These are phyloP conservation scores for Zenarchopterus dispar DNA, from an alignment of 2,797 vertebrate genomes.

Conservation along the genomic window DNA sequence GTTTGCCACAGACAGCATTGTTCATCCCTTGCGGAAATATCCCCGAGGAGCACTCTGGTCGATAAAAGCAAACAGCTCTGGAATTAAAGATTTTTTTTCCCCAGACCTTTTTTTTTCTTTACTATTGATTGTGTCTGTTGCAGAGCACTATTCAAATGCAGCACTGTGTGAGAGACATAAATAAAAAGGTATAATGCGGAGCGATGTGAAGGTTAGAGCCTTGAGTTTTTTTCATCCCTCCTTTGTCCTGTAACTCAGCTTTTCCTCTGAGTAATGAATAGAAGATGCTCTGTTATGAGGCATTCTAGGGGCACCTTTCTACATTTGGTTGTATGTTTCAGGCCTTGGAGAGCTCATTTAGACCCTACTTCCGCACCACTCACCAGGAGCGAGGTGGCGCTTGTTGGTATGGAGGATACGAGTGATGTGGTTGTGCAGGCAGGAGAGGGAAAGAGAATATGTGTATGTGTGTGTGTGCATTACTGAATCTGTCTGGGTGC, in stretches of 20 bases:
- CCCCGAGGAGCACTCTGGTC: conserved; percentile 48
- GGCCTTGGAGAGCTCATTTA: conserved; percentile 78
- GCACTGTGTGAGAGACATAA: conserved; percentile 35
- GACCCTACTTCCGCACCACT: conserved; percentile 57
- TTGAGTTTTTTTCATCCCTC: conserved; percentile 44
- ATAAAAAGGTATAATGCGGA: conserved; percentile 42
- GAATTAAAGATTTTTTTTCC: conserved; percentile 65
- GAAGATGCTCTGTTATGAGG: conserved; percentile 46
- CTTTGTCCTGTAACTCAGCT: conserved; percentile 46
- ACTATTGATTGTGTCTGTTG: conserved; percentile 63
- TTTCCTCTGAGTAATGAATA: conserved; percentile 64
- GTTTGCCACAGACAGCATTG: conserved; percentile 15
- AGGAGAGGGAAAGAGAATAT: conserved; percentile 34
- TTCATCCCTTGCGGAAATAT: conserved; percentile 24
- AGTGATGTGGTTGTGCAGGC: conserved; percentile 40
- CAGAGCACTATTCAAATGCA: conserved; percentile 59
- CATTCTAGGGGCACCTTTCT: conserved; percentile 66
- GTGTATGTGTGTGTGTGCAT: conserved; percentile 7
- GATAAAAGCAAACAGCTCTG: conserved; percentile 55
- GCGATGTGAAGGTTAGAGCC: conserved; percentile 60
- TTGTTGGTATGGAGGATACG: conserved; percentile 75
- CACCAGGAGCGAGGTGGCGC: conserved; percentile 49
- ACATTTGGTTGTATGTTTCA: conserved; percentile 58
- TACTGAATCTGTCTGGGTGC: conserved; percentile 24
- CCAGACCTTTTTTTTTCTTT: conserved; percentile 31